These are phyloP conservation scores for Sciurus vulgaris DNA, from an alignment of 2,797 vertebrate genomes.

Conservation along the genomic window DNA sequence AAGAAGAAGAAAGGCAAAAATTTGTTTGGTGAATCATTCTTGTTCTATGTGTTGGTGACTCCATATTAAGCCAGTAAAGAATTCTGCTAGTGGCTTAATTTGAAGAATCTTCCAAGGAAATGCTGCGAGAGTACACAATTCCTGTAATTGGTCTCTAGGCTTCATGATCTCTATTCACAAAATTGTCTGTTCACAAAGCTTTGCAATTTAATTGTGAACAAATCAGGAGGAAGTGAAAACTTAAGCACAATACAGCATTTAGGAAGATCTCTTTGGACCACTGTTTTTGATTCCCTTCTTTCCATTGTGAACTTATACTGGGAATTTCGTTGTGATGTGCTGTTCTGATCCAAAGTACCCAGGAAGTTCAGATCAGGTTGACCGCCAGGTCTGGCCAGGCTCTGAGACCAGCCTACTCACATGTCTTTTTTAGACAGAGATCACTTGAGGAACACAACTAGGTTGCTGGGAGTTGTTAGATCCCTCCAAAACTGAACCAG, in stretches of 20 bases:
- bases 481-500: neutral
- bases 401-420: neutral
- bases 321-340: conserved; percentile 12
- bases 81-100: conserved; percentile 31
- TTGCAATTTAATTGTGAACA: conserved; percentile 59
- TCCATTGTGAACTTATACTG: neutral
- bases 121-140: neutral
- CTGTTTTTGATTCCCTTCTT: conserved; percentile 53
- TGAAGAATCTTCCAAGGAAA: conserved; percentile 59
- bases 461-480: neutral
- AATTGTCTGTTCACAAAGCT: conserved; percentile 50
- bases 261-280: conserved; percentile 43
- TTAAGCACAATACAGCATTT: neutral
- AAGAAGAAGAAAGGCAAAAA: conserved; percentile 65
- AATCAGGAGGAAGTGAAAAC: conserved; percentile 58
- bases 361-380: conserved; percentile 51
- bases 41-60: conserved; percentile 52
- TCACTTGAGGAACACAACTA: neutral
- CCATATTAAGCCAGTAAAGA: conserved; percentile 49
- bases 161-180: conserved; percentile 55
- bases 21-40: conserved; percentile 70
- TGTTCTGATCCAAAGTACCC: conserved; percentile 38
- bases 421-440: neutral
- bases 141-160: conserved; percentile 61
- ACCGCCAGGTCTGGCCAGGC: neutral